Evolutionary conservation across 2,888 invertebrate genomes (phyloP).

Genomic region (Reticulitermes lucifugus): DNA sequence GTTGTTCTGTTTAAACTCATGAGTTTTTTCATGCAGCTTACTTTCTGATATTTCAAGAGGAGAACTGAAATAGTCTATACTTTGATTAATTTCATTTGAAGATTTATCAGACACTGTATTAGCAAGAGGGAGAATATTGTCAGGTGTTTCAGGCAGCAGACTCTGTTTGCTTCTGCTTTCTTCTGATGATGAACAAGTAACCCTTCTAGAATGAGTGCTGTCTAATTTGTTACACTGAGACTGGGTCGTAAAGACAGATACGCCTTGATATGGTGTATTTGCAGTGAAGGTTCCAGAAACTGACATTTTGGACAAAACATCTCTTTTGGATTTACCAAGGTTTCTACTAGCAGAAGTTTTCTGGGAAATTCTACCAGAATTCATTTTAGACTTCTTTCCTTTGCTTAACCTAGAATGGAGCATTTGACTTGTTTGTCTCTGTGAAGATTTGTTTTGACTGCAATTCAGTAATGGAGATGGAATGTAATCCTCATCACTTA

Average conservation of each 20-base stretch:
- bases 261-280: neutral
- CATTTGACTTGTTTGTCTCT: neutral
- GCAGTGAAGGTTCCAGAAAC: neutral
- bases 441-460: neutral
- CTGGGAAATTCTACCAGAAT: neutral
- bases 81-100: neutral
- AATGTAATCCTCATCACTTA: constrained; percentile 7
- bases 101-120: neutral
- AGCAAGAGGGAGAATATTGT: neutral
- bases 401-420: constrained; percentile 15
- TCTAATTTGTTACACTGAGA: neutral
- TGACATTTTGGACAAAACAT: neutral
- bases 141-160: neutral
- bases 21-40: constrained; percentile 27
- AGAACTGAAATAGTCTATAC: constrained; percentile 30
- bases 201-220: neutral
- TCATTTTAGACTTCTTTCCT: neutral
- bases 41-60: constrained; percentile 16
- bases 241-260: neutral
- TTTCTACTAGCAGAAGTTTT: neutral
- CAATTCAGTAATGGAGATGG: neutral
- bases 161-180: neutral
- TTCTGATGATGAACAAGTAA: neutral
- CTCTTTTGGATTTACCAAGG: neutral
- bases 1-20: neutral